Conservation (phyloP, 2,113 vertebrate species). For the Cynoglossus semilaevis region DNA sequence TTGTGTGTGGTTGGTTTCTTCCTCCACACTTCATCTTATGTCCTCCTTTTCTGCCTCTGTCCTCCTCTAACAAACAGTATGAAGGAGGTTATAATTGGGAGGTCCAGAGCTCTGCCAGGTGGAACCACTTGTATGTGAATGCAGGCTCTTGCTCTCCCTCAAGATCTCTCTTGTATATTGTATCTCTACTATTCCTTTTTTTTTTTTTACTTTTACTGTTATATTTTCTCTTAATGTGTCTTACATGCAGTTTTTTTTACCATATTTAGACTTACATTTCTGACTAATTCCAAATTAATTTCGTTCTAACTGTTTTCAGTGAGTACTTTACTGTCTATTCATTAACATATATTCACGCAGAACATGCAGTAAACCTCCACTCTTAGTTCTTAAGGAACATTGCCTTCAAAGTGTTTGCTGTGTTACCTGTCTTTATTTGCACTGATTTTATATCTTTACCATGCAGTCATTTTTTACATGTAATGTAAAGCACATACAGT, state of each 20-base stretch:
- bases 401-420: slow-evolving; percentile 38
- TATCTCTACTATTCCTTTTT: slow-evolving; percentile 44
- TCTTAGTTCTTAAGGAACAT: slow-evolving; percentile 48
- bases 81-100: slow-evolving; percentile 74
- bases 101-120: slow-evolving; percentile 76
- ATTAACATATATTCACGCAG: neutral
- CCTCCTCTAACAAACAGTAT: slow-evolving; percentile 50
- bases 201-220: slow-evolving; percentile 15
- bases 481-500: no score
- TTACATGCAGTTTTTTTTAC: neutral
- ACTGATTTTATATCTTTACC: no score
- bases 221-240: slow-evolving; percentile 29
- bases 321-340: slow-evolving; percentile 22
- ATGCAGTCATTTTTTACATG: no score
- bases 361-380: neutral
- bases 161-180: slow-evolving; percentile 59
- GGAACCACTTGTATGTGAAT: slow-evolving; percentile 77
- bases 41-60: slow-evolving; percentile 35
- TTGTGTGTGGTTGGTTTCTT: slow-evolving; percentile 32
- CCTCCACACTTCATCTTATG: slow-evolving; percentile 32
- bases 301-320: slow-evolving; percentile 6
- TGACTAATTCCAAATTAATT: neutral
- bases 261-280: neutral
- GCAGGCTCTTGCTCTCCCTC: slow-evolving; percentile 63
- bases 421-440: no score